A percentile compares a stretch with the other conserved stretches of the same genome.
phyloP scores from a whole-genome alignment of 2,888 invertebrate species.

The Leptarthrus brevirostris region DNA sequence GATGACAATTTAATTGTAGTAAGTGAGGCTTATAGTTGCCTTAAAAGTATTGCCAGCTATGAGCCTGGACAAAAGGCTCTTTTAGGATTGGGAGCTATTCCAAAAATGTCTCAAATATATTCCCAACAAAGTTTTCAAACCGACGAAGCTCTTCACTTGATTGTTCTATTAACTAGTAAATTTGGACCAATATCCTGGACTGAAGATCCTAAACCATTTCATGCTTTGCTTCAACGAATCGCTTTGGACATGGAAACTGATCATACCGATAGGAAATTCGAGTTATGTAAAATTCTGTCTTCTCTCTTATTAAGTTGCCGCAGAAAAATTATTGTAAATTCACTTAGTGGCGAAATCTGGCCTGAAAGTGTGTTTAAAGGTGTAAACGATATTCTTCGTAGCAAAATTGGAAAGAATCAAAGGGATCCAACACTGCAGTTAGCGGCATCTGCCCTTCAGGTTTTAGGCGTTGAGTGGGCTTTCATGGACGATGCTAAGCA shows the following conservation, averaged over 20 bases:
- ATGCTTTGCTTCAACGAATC: slow-evolving; percentile 84
- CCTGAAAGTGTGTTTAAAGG: slow-evolving; percentile 84
- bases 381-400: slow-evolving; percentile 83
- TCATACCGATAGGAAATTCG: slow-evolving; percentile 89
- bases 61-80: slow-evolving; percentile 84
- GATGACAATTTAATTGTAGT: slow-evolving; percentile 89
- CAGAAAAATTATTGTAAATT: slow-evolving; percentile 73
- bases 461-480: slow-evolving; percentile 87
- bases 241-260: slow-evolving; percentile 89
- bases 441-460: slow-evolving; percentile 82
- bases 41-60: slow-evolving; percentile 83
- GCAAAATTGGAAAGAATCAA: slow-evolving; percentile 88
- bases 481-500: slow-evolving; percentile 82
- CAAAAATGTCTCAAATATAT: slow-evolving; percentile 87
- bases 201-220: slow-evolving; percentile 81
- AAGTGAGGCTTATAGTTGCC: slow-evolving; percentile 86
- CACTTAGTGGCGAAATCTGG: slow-evolving; percentile 81
- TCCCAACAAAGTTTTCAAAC: slow-evolving; percentile 89
- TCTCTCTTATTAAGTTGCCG: slow-evolving; percentile 80
- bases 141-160: slow-evolving; percentile 85
- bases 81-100: slow-evolving; percentile 80
- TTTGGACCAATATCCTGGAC: slow-evolving; percentile 83
- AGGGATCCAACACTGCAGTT: slow-evolving; percentile 89
- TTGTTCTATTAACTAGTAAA: slow-evolving; percentile 78
- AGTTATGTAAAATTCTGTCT: slow-evolving; percentile 83